phyloP scores from a whole-genome alignment of 2,888 invertebrate genomes.

The Auanema freiburgensis region DNA sequence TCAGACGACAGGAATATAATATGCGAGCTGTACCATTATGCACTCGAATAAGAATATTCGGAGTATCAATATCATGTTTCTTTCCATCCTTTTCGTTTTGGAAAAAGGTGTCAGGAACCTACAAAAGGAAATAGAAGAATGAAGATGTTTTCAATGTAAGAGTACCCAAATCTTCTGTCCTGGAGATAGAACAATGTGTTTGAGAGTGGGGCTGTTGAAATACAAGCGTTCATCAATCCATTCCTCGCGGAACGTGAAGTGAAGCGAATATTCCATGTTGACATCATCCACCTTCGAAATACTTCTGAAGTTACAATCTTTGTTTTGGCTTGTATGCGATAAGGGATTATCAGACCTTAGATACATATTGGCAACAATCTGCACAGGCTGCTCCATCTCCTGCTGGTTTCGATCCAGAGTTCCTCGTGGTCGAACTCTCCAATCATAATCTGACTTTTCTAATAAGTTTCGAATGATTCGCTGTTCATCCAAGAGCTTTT shows the following conservation, averaged over 20 bases:
- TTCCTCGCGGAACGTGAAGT: conserved; percentile 84
- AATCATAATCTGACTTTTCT: conserved; percentile 44
- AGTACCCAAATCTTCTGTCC: conserved; percentile 45
- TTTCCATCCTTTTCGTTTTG: conserved; percentile 92
- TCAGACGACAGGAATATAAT: conserved; percentile 92
- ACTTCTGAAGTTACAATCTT: conserved; percentile 30
- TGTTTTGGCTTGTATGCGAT: not conserved
- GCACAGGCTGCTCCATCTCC: conserved; percentile 36
- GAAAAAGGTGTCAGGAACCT: conserved; percentile 57
- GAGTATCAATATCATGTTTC: conserved; percentile 66
- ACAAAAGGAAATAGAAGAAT: not conserved
- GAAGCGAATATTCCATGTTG: conserved; percentile 84
- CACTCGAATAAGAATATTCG: conserved; percentile 88
- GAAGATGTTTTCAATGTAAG: not conserved
- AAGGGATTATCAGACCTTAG: conserved; percentile 28
- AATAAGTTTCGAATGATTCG: conserved; percentile 42
- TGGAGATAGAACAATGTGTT: conserved; percentile 50
- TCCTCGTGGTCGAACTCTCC: conserved; percentile 45
- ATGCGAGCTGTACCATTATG: conserved; percentile 82
- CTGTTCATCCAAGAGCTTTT: conserved; percentile 52
- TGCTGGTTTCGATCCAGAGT: conserved; percentile 16
- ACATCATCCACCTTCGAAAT: conserved; percentile 59
- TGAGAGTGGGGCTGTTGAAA: conserved; percentile 56
- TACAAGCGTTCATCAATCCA: conserved; percentile 84
- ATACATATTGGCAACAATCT: conserved; percentile 50